Evolutionary conservation across 1,140 invertebrate species (phyloP).

Genomic region (Nasonia vitripennis): DNA sequence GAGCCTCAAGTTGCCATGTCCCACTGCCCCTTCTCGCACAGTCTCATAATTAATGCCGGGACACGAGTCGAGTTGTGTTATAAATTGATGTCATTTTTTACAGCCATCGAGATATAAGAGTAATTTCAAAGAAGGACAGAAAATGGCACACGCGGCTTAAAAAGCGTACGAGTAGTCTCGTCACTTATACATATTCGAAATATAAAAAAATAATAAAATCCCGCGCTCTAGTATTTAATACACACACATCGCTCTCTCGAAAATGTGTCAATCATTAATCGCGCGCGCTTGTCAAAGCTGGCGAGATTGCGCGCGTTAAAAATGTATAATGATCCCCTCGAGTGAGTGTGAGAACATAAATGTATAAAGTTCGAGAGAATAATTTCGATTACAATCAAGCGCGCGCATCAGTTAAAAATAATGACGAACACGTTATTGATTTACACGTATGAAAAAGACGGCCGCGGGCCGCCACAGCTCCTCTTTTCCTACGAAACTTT

Average conservation of each 20-base stretch:
- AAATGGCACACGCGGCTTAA: background rate
- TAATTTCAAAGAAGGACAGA: background rate
- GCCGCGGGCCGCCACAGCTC: no score
- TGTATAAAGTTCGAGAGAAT: background rate
- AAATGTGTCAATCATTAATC: no score
- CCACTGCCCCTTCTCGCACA: background rate
- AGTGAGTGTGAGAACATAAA: background rate
- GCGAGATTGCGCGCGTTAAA: no score
- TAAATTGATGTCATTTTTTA: background rate
- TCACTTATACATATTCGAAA: background rate
- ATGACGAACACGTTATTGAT: background rate
- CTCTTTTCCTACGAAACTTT: background rate
- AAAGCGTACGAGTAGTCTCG: background rate
- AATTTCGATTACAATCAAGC: background rate
- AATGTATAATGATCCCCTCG: no score
- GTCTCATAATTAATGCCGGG: background rate
- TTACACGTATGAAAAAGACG: background rate
- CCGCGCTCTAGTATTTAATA: no score
- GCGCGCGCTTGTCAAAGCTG: no score
- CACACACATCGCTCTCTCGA: no score
- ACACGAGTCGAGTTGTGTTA: background rate
- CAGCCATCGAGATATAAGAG: background rate
- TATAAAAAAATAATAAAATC: background rate
- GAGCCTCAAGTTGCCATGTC: background rate
- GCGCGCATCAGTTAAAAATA: background rate